Percentiles rank a stretch among this genome's conserved stretches.
These are phyloP conservation scores for Nematolebias whitei DNA, from an alignment of 2,113 vertebrate genomes.

Conservation along the genomic window DNA sequence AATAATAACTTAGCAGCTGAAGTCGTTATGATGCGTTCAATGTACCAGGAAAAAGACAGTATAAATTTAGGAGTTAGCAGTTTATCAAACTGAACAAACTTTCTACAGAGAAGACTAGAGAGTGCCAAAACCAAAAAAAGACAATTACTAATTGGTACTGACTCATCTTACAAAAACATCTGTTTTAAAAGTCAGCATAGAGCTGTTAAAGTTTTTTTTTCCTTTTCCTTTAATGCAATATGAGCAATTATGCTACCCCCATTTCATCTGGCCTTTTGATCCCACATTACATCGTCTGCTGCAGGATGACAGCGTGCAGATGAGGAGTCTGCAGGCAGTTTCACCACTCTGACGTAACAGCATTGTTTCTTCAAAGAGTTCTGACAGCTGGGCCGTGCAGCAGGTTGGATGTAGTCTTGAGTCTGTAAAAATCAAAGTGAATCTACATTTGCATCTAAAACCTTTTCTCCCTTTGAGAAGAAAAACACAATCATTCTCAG, in stretches of 20 bases:
- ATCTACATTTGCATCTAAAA: background rate
- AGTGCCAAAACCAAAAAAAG: background rate
- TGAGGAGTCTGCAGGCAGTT: conserved; percentile 40
- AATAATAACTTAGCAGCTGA: background rate
- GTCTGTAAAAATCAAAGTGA: conserved; percentile 9
- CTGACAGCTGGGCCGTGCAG: conserved; percentile 29
- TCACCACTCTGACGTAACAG: conserved; percentile 26
- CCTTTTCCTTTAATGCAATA: conserved; percentile 26
- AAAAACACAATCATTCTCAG: background rate
- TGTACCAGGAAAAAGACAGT: background rate
- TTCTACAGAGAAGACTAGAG: background rate
- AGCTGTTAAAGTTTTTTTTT: conserved; percentile 37
- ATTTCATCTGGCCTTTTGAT: conserved; percentile 38
- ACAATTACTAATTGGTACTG: conserved; percentile 17
- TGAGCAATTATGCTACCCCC: conserved; percentile 38
- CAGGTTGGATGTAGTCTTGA: conserved; percentile 17
- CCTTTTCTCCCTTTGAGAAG: background rate
- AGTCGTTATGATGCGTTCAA: background rate
- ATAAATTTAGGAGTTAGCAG: conserved; percentile 6
- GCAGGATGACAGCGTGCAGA: conserved; percentile 44
- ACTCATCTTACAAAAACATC: conserved; percentile 17
- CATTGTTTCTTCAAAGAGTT: conserved; percentile 31
- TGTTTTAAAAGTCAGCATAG: conserved; percentile 15
- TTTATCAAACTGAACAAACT: background rate
- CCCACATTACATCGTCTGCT: conserved; percentile 28